Percentiles rank a stretch among this genome's conserved stretches.
Conservation (phyloP, 2,888 invertebrate species). For the Diaprepes abbreviatus region DNA sequence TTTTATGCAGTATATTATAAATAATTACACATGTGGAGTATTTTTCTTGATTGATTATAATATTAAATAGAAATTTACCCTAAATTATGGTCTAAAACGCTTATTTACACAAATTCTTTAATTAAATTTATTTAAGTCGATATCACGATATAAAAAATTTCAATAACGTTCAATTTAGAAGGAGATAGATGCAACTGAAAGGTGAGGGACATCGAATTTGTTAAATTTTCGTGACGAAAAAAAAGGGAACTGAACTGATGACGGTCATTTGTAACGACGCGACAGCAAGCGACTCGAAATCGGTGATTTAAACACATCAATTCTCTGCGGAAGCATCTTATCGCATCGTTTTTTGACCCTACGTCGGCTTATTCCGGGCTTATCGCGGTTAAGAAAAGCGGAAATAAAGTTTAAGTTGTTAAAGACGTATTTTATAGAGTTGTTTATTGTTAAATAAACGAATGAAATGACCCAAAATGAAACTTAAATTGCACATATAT, state of each 20-base stretch:
- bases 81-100: too few species aligned
- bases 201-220: constrained; percentile 53
- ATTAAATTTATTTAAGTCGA: too few species aligned
- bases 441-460: not conserved
- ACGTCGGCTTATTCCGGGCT: constrained; percentile 2
- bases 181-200: too few species aligned
- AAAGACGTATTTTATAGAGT: not conserved
- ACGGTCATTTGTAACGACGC: constrained; percentile 64
- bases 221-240: constrained; percentile 58
- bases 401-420: constrained; percentile 12
- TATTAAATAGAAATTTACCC: too few species aligned
- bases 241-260: constrained; percentile 62
- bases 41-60: too few species aligned
- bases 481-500: too few species aligned
- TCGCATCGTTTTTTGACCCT: constrained; percentile 51
- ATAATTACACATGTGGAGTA: too few species aligned
- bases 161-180: too few species aligned
- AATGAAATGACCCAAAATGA: not conserved
- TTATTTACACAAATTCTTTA: too few species aligned
- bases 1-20: too few species aligned
- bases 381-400: constrained; percentile 9
- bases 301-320: constrained; percentile 65
- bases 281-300: constrained; percentile 62
- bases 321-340: constrained; percentile 52
- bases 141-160: too few species aligned